Evolutionary conservation across 2,888 invertebrate genomes (phyloP), one percentile per base, ranked within the genome.

Genomic region (Spodoptera picta): DNA sequence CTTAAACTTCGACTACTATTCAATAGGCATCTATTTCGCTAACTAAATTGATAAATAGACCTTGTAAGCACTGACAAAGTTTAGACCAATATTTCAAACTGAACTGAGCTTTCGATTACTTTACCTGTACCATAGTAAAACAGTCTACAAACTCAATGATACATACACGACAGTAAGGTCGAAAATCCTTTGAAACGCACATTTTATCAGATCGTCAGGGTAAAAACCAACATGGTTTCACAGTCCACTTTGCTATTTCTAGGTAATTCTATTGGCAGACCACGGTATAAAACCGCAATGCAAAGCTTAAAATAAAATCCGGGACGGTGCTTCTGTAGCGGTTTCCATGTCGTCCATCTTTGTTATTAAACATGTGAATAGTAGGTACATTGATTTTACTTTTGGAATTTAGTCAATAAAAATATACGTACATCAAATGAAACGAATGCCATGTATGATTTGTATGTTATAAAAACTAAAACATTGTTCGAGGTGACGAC

Each of bases 171-270:
- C 19, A 19, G 2, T 7, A 36, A 57, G 49, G 44, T 14, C 42
- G 44, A 41, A 55, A 58, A n/a, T 44, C 49, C 43, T 57, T 70
- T 63, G 46, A 23, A 10, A 47, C 53, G 44, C n/a, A 46, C 45
- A 36, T 60, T 70, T 59, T 56, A 60, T 51, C 45, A 36, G 48
- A 76, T 53, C 36, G 24, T 14, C 3, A 24, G 24, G 9, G 11
- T n/a, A 36, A 65, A 52, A 72, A 47, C 12, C 63, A 36, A 31
- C 12, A 54, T 60, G n/a, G 50, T 49, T 78, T 64, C 48, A 75
- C 79, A 70, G 71, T 78, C 75, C 60, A 51, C 72, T 12, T 48
- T 70, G 59, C 72, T 79, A 70, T 75, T 75, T 66, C 60, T 60
- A 71, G 57, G 64, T 60, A 61, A 79, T 75, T 66, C 58, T 60